Percentiles rank a stretch among this genome's conserved stretches.
phyloP scores from a whole-genome alignment of 2,797 vertebrate species.

The Argyrosomus regius region DNA sequence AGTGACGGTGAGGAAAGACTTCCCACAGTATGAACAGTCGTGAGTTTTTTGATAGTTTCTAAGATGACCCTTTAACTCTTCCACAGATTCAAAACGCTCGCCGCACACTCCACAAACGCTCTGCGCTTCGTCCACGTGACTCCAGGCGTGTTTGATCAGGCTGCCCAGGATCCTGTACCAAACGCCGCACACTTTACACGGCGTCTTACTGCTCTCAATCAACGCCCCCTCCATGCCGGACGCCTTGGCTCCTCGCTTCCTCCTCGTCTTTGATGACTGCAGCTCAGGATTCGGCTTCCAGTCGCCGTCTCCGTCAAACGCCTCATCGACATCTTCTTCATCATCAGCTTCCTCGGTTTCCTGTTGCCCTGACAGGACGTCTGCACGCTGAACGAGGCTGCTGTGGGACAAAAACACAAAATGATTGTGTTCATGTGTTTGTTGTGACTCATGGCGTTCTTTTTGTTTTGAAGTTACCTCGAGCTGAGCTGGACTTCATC shows the following conservation, averaged over 20 bases:
- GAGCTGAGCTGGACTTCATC: background rate
- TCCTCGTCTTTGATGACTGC: background rate
- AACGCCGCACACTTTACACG: conserved; percentile 50
- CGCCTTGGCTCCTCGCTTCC: fast-evolving
- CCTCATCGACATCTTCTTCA: background rate
- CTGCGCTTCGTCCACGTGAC: conserved; percentile 33
- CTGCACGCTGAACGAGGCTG: background rate
- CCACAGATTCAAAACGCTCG: background rate
- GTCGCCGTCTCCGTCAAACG: background rate
- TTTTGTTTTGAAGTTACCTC: conserved; percentile 15
- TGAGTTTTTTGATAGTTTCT: conserved; percentile 39
- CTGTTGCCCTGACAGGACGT: no score
- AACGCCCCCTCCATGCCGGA: fast-evolving
- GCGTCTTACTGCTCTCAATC: background rate
- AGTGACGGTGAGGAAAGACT: conserved; percentile 36
- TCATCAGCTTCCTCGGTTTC: background rate
- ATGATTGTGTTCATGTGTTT: no score
- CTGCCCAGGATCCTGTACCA: conserved; percentile 28
- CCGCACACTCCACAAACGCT: conserved; percentile 53
- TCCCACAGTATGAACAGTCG: conserved; percentile 43
- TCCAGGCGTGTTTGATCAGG: conserved; percentile 63
- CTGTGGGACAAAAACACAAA: background rate
- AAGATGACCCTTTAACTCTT: conserved; percentile 36
- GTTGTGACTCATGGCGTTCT: no score
- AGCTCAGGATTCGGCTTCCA: conserved; percentile 24